These are phyloP conservation scores for Hydrophis major DNA, from an alignment of 2,797 vertebrate species.

Conservation along the genomic window DNA sequence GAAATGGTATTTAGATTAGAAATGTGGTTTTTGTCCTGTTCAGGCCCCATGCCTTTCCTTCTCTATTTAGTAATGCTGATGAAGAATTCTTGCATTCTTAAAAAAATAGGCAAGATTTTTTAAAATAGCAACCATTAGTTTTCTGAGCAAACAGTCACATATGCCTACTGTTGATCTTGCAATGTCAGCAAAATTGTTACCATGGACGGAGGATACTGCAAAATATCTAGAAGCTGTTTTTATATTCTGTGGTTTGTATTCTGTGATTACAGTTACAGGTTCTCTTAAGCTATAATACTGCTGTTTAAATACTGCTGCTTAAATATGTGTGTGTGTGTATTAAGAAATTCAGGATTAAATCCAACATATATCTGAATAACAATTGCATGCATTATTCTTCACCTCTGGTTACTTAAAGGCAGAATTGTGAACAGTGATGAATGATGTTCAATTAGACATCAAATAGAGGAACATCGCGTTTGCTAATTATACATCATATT, in stretches of 20 bases:
- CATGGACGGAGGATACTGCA: background rate
- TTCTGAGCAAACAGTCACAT: background rate
- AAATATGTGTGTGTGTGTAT: background rate
- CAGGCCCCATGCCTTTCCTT: background rate
- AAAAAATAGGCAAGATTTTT: background rate
- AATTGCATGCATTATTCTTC: background rate
- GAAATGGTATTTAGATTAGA: background rate
- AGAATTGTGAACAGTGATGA: background rate
- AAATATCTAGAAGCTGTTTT: background rate
- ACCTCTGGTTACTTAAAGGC: background rate
- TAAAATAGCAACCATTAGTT: background rate
- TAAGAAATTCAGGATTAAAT: constrained; percentile 17
- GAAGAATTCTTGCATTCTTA: background rate
- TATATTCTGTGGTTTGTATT: background rate
- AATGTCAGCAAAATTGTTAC: background rate
- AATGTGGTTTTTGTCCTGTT: background rate
- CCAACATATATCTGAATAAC: background rate
- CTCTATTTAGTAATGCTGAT: background rate
- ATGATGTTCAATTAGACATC: background rate
- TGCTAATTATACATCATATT: background rate
- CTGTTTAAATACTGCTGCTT: constrained; percentile 1
- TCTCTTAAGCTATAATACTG: background rate
- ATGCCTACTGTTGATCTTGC: background rate
- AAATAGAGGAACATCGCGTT: background rate
- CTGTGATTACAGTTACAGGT: background rate